phyloP scores from a whole-genome alignment of 2,113 vertebrate genomes.

The Phaethornis superciliosus region DNA sequence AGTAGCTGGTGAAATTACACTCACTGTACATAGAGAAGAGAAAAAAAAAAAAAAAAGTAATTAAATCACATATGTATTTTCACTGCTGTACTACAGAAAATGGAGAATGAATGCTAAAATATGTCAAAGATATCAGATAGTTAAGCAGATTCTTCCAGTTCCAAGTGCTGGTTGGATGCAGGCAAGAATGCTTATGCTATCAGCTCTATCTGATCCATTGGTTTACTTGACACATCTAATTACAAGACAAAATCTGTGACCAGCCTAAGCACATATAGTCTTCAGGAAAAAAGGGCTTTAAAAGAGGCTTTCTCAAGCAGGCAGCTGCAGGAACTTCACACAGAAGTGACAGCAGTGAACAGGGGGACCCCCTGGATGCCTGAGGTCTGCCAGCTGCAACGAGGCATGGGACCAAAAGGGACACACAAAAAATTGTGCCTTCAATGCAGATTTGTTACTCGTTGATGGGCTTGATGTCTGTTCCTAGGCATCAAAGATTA shows the following conservation, averaged over 20 bases:
- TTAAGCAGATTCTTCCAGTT: not conserved
- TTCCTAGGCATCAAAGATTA: not conserved
- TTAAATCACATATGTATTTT: not conserved
- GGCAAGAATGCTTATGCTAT: not conserved
- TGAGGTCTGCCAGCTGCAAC: not conserved
- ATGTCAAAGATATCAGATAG: not conserved
- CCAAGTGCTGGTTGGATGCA: not conserved
- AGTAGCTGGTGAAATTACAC: not conserved
- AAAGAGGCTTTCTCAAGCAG: not conserved
- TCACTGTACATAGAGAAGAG: not conserved
- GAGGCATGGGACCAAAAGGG: not conserved
- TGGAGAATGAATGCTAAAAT: not conserved
- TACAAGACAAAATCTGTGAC: not conserved
- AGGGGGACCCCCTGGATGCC: not conserved
- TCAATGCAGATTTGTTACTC: not conserved
- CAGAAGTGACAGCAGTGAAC: not conserved
- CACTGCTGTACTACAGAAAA: not conserved
- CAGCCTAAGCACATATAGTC: not conserved
- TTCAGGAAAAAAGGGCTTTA: not conserved
- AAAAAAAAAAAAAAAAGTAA: not conserved
- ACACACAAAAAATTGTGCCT: not conserved
- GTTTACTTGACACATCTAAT: not conserved
- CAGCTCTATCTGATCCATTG: not conserved
- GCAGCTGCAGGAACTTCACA: fast-evolving
- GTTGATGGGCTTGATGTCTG: fast-evolving